Evolutionary conservation across 2,797 vertebrate species (phyloP), one percentile per base, ranked within the genome.

Genomic region (Apogon hyalosoma): DNA sequence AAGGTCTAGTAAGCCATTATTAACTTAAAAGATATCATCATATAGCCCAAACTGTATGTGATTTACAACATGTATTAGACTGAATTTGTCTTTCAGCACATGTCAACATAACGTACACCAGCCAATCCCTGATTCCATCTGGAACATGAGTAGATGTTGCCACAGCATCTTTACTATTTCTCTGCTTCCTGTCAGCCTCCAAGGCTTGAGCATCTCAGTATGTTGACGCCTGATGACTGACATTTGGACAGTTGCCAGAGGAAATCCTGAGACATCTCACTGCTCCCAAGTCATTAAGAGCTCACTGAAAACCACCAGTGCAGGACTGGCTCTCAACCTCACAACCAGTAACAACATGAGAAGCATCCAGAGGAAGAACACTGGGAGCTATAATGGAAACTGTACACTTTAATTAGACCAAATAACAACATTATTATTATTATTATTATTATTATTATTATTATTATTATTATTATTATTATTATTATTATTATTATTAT

Each of bases 111-210:
- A 12, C 6, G 5, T 6, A 28, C 24, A 51, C 21, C 41, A 48
- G 41, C 19, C 58, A 55, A 57, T 63, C 16, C 1, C 42, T 11
- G 2, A 39, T 50, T 40, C 15, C 11, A 1, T 12, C 11, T 21
- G 19, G 46, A 67, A 15, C 49, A 33, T 28, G 15, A 51, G 51
- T 41, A 43, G 57, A 65, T 58, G 19, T 57, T 12, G 16, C 28
- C 3, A 4, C 15, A 3, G 16, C 51, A 55, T 68, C 67, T 57
- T 68, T 14, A 70, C 16, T 2, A 9, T 2, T 42, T 55, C 45
- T 75, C 73, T 80, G 81, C 63, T 86, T 77, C 56, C 59, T 57
- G 75, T 85, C 88, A 84, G 83, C 83, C 77, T 73, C 21, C 41
- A 1, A 63, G 66, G 49, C 66, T 28, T 10, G 3, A 38, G 46